Evolutionary conservation across 2,797 vertebrate genomes (phyloP).

Genomic region (Thalassophryne amazonica): DNA sequence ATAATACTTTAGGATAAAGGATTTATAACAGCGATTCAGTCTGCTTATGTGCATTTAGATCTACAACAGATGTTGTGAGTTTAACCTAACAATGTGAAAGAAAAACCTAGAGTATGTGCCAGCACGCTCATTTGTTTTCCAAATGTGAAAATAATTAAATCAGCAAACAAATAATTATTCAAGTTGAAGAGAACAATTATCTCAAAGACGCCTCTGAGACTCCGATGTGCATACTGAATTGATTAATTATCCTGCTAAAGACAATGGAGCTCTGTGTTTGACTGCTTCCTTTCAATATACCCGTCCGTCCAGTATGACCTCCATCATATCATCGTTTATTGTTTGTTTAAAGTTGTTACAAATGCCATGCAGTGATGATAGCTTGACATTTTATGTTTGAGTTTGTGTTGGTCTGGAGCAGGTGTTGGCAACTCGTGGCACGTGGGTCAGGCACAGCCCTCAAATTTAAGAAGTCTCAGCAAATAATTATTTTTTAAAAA

Average conservation of each 20-base stretch:
- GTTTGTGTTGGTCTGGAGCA: too few relatives aligned
- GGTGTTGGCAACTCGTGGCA: too few relatives aligned
- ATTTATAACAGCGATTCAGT: conserved; percentile 1
- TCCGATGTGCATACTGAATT: conserved; percentile 79
- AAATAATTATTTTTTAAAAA: too few relatives aligned
- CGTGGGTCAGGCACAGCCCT: too few relatives aligned
- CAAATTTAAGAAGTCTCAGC: too few relatives aligned
- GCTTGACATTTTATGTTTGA: too few relatives aligned
- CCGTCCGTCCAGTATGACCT: conserved; percentile 22
- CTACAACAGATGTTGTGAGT: not conserved
- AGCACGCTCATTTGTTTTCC: conserved; percentile 74
- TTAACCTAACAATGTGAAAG: conserved; percentile 7
- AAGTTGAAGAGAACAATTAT: conserved; percentile 87
- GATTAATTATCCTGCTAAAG: conserved; percentile 83
- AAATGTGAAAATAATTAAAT: conserved; percentile 84
- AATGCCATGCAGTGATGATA: not conserved
- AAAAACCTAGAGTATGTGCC: conserved; percentile 15
- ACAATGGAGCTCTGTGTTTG: conserved; percentile 73
- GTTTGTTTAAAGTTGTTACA: too few relatives aligned
- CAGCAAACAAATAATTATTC: conserved; percentile 87
- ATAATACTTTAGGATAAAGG: not conserved
- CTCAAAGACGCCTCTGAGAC: conserved; percentile 83
- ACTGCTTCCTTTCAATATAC: conserved; percentile 52
- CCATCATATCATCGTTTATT: not conserved
- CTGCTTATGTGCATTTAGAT: not conserved